Evolutionary conservation across 2,888 invertebrate species (phyloP).

Genomic region (Agonopterix heracliana): DNA sequence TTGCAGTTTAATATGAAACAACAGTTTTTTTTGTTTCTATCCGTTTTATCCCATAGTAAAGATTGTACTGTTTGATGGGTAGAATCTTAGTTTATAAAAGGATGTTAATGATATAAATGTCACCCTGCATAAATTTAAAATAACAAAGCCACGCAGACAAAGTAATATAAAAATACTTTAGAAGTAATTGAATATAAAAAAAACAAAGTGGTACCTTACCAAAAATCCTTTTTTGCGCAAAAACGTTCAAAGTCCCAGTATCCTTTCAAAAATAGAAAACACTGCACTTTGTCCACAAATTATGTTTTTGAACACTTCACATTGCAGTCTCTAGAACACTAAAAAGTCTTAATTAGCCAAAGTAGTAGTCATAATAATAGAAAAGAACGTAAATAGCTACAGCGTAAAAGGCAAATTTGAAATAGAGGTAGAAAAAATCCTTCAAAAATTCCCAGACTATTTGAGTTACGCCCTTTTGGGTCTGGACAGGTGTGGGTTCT

Average conservation of each 20-base stretch:
- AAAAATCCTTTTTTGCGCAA: slow-evolving; percentile 9
- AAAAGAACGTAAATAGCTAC: slow-evolving; percentile 53
- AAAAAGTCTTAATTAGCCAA: slow-evolving; percentile 31
- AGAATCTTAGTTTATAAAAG: no score
- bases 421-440: slow-evolving; percentile 55
- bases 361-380: slow-evolving; percentile 62
- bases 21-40: no score
- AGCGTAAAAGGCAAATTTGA: slow-evolving; percentile 60
- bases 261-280: slow-evolving; percentile 1
- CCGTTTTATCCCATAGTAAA: no score
- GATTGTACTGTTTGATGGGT: no score
- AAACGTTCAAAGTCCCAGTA: slow-evolving; percentile 5
- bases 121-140: no score
- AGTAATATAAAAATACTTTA: no score
- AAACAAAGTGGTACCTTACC: slow-evolving; percentile 11
- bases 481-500: slow-evolving; percentile 18
- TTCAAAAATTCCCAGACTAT: slow-evolving; percentile 37
- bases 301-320: slow-evolving; percentile 39
- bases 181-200: no score
- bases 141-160: no score
- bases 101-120: no score
- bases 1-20: no score
- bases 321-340: slow-evolving; percentile 33
- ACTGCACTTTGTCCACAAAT: slow-evolving; percentile 8
- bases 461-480: slow-evolving; percentile 28